Evolutionary conservation across 2,797 vertebrate species (phyloP).

Genomic region (Huso huso): DNA sequence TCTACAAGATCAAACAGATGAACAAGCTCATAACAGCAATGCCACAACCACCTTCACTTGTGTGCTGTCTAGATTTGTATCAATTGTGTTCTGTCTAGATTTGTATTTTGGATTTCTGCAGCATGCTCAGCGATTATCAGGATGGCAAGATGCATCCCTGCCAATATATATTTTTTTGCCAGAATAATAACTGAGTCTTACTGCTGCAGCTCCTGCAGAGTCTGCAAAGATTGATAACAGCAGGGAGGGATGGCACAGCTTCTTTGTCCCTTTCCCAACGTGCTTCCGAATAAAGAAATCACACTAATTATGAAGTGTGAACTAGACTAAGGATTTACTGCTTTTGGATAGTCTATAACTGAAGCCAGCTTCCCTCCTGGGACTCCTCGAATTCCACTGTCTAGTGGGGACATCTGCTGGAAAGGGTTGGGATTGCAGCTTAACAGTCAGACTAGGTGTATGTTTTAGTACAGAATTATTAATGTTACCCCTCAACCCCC

Average conservation of each 20-base stretch:
- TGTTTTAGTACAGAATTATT: too few relatives aligned
- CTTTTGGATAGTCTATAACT: constrained; percentile 8
- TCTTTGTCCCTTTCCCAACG: constrained; percentile 1
- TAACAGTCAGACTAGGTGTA: background rate
- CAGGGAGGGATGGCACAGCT: constrained; percentile 14
- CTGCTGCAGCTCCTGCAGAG: constrained; percentile 4
- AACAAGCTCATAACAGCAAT: too few relatives aligned
- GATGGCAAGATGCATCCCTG: constrained; percentile 5
- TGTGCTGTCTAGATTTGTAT: background rate
- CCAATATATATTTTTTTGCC: background rate
- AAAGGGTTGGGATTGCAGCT: background rate
- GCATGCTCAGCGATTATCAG: background rate
- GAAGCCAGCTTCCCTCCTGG: constrained; percentile 12
- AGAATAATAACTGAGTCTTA: background rate
- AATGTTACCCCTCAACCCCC: too few relatives aligned
- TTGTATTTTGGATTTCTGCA: too few relatives aligned
- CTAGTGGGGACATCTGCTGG: constrained; percentile 25
- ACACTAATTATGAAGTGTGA: constrained; percentile 5
- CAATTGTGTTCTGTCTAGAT: background rate
- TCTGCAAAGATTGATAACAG: constrained; percentile 13
- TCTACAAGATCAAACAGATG: too few relatives aligned
- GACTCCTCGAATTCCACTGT: background rate
- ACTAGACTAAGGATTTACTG: constrained; percentile 23
- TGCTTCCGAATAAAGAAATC: background rate
- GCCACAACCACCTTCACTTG: background rate